phyloP scores from a whole-genome alignment of 2,888 invertebrate species.

The Ormyrus nitidulus region DNA sequence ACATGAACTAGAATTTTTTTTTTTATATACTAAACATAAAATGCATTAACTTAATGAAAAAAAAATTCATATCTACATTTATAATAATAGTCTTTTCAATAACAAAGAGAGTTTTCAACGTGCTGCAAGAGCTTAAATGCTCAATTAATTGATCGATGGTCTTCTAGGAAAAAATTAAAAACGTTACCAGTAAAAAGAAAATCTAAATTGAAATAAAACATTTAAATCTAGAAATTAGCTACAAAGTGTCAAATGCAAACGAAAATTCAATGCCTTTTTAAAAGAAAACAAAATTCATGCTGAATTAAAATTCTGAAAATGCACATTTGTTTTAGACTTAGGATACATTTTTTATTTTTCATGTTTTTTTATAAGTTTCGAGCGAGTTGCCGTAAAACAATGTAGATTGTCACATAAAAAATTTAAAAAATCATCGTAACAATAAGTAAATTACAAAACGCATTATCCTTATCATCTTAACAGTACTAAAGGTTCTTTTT shows the following conservation, averaged over 20 bases:
- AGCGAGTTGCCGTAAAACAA: too few relatives aligned
- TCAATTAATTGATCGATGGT: conserved; percentile 28
- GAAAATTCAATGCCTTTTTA: conserved; percentile 13
- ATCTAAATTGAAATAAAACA: conserved; percentile 31
- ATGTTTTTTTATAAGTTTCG: not conserved
- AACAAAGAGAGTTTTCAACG: conserved; percentile 11
- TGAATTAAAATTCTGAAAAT: not conserved
- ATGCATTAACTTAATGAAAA: not conserved
- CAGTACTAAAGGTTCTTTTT: not conserved
- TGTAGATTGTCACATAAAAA: too few relatives aligned
- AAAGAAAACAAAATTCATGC: not conserved
- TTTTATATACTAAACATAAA: conserved; percentile 4
- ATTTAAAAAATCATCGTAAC: too few relatives aligned
- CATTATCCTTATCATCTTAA: not conserved
- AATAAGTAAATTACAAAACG: not conserved
- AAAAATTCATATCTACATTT: not conserved
- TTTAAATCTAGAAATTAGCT: conserved; percentile 25
- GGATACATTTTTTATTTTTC: not conserved
- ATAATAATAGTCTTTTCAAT: conserved; percentile 23
- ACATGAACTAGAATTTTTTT: conserved; percentile 24
- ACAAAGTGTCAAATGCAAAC: not conserved
- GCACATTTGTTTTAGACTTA: not conserved
- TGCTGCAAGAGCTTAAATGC: conserved; percentile 27
- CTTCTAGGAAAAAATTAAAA: conserved; percentile 25
- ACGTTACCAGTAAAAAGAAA: conserved; percentile 19